phyloP scores from a whole-genome alignment of 2,113 vertebrate genomes.

The Aplodontia rufa region DNA sequence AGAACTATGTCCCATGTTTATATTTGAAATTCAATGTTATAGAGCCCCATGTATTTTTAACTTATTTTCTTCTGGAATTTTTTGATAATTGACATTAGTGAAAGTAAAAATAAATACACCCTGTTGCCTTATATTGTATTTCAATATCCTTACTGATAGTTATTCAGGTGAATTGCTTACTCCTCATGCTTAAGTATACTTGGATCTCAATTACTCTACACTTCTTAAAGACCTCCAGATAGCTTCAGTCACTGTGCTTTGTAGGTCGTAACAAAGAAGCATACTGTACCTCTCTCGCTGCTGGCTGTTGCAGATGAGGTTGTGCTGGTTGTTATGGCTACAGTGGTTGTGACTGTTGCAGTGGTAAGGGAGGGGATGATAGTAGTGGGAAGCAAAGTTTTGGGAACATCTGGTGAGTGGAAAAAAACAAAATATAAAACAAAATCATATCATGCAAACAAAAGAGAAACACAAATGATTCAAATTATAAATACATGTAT shows the following conservation, averaged over 20 bases:
- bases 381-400: conserved; percentile 96
- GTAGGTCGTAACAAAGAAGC: conserved; percentile 86
- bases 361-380: conserved; percentile 95
- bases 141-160: neutral
- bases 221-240: neutral
- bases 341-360: conserved; percentile 94
- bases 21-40: neutral
- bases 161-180: conserved; percentile 44
- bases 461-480: conserved; percentile 85
- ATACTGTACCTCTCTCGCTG: conserved; percentile 95
- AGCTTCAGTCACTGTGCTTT: conserved; percentile 72
- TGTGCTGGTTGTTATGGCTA: conserved; percentile 93
- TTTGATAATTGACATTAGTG: neutral
- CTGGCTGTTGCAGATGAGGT: conserved; percentile 91
- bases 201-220: conserved; percentile 19
- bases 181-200: conserved; percentile 7
- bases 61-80: neutral
- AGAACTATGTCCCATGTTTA: neutral
- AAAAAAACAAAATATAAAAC: conserved; percentile 90
- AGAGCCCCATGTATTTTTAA: neutral
- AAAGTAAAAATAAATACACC: conserved; percentile 55
- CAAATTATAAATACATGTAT: conserved; percentile 85
- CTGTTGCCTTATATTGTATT: conserved; percentile 65
- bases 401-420: conserved; percentile 96
- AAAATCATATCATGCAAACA: conserved; percentile 91